Evolutionary conservation across 2,888 invertebrate species (phyloP), one percentile per base, ranked within the genome.

Genomic region (Agonum fuliginosum): DNA sequence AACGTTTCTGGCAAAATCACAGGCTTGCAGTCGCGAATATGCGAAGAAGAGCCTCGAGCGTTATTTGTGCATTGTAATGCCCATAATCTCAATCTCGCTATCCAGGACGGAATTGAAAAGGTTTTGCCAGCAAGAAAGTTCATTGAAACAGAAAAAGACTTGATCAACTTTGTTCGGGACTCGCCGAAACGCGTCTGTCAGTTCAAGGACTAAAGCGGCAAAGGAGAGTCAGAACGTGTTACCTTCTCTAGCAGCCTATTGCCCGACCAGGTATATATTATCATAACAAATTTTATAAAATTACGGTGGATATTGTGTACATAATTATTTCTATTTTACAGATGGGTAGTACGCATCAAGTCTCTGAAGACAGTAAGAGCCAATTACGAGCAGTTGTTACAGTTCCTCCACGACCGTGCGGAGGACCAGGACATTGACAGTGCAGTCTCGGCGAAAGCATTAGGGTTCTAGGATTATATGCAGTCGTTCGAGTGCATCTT

Each of bases 11-110:
- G 81, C 8, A 72, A 76, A 37, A 71, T 81, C 10, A 77, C 78
- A 17, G 80, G 82, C 27, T 80, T 81, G 20, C 81, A 81, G 51
- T 37, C 77, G 37, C 80, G 80, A 58, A 78, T 82, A 8, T 54
- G 65, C 71, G 76, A 81, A 78, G 79, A 79, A 71, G 78, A 79
- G 46, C 78, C 78, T 10, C 65, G 79, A 62, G 80, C 81, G 20
- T 30, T 81, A 27, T 79, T 78, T 43, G 79, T 80, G 14, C 80
- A 81, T 34, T 81, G 81, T 70, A 79, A 80, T 76, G 81, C 80
- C 20, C 79, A 82, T 67, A 78, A 78, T 27, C 69, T 79, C 12
- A 81, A 80, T 54, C 79, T 81, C 24, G 80, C 58, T n/a, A 80
- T 80, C 19, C 80, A 81, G 79, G 79, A 81, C 74, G 78, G 43